These are phyloP conservation scores for Orthosia gracilis DNA, from an alignment of 2,888 invertebrate species.

Conservation along the genomic window DNA sequence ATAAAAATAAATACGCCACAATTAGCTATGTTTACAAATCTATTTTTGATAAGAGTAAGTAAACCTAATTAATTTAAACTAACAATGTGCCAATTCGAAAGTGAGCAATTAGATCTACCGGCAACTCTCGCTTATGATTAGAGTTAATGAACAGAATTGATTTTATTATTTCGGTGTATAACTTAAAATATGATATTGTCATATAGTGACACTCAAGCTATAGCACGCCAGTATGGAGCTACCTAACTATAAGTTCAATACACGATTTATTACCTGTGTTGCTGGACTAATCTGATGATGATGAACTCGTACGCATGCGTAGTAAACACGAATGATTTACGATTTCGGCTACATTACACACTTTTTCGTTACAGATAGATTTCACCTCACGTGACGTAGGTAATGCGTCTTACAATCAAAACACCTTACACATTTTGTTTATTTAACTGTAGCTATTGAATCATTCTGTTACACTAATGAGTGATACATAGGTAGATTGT, in stretches of 20 bases:
- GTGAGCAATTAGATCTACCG: neutral
- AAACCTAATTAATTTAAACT: no score
- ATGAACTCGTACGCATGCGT: constrained; percentile 33
- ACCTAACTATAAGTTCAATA: neutral
- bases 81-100: no score
- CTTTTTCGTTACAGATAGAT: constrained; percentile 3
- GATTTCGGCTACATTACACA: constrained; percentile 9
- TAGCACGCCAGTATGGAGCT: no score
- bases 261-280: constrained; percentile 13
- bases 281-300: constrained; percentile 1
- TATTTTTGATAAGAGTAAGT: no score
- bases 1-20: no score
- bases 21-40: no score
- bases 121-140: no score
- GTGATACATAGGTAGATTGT: neutral
- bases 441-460: constrained; percentile 14
- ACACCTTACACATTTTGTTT: constrained; percentile 23
- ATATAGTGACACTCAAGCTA: no score
- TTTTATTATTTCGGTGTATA: no score
- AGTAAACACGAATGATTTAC: constrained; percentile 56
- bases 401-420: constrained; percentile 16
- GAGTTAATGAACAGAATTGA: no score
- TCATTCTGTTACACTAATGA: neutral
- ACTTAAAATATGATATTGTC: no score
- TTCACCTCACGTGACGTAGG: constrained; percentile 14